Evolutionary conservation across 2,113 vertebrate genomes (phyloP).

Genomic region (Ammodytes marinus): DNA sequence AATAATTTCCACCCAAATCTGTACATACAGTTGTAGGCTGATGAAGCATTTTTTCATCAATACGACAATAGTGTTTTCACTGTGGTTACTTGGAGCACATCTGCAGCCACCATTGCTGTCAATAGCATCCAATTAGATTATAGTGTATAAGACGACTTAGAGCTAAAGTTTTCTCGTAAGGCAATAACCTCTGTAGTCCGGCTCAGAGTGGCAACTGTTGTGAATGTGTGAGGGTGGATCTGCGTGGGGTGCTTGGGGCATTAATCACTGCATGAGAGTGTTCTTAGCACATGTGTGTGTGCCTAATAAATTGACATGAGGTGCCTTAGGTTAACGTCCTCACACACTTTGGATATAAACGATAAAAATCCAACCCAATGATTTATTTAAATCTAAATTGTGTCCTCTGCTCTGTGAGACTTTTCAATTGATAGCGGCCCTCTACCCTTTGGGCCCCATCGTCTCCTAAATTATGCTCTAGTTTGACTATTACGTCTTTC

Average conservation of each 20-base stretch:
- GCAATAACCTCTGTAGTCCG: slow-evolving; percentile 7
- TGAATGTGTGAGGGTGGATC: slow-evolving; percentile 1
- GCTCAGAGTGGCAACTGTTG: slow-evolving; percentile 1
- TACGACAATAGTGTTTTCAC: background rate
- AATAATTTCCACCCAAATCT: background rate
- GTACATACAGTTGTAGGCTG: background rate
- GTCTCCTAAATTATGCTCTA: slow-evolving; percentile 73
- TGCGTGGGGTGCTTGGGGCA: background rate
- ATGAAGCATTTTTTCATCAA: background rate
- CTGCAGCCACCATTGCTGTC: background rate
- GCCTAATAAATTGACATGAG: slow-evolving; percentile 25
- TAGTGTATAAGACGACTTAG: background rate
- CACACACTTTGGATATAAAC: slow-evolving; percentile 54
- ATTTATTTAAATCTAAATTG: slow-evolving; percentile 62
- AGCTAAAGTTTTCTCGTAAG: slow-evolving; percentile 6
- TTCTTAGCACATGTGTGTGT: slow-evolving; percentile 18
- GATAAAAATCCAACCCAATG: slow-evolving; percentile 65
- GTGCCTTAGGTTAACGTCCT: slow-evolving; percentile 60
- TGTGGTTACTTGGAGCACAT: background rate
- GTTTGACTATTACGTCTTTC: slow-evolving; percentile 79
- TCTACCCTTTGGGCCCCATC: slow-evolving; percentile 69
- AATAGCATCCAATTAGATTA: slow-evolving; percentile 5
- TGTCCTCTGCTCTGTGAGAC: slow-evolving; percentile 51
- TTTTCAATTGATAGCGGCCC: slow-evolving; percentile 57
- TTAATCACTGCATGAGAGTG: slow-evolving; percentile 12